A percentile compares a stretch with the other conserved stretches of the same genome.
Evolutionary conservation across 2,113 vertebrate genomes (phyloP).

Genomic region (Amphiprion percula): DNA sequence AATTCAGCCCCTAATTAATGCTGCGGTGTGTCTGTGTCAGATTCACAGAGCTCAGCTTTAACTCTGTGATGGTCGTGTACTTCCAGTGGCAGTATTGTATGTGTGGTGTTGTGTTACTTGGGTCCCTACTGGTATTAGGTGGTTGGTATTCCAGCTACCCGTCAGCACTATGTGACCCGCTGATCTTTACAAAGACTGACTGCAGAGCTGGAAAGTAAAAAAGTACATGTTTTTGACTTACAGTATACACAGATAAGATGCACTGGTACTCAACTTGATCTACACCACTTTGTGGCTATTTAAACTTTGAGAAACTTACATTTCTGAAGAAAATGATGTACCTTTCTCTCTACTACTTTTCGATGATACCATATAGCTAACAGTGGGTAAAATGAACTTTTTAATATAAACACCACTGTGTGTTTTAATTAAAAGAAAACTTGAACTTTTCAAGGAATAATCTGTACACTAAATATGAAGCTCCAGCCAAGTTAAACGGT

Average conservation of each 20-base stretch:
- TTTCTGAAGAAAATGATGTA: too few species aligned
- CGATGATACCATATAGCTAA: too few species aligned
- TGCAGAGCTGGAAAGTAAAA: slow-evolving; percentile 8
- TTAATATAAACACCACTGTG: too few species aligned
- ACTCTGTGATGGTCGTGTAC: background rate
- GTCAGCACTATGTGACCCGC: slow-evolving; percentile 36
- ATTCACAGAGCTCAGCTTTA: background rate
- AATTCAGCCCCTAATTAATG: slow-evolving; percentile 21
- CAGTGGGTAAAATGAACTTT: too few species aligned
- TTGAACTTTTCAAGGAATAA: too few species aligned
- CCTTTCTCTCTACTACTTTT: too few species aligned
- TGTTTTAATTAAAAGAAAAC: too few species aligned
- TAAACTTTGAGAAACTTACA: too few species aligned
- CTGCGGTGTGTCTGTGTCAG: slow-evolving; percentile 11
- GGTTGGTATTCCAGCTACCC: slow-evolving; percentile 46
- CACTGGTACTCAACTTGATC: background rate
- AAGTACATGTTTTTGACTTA: too few species aligned
- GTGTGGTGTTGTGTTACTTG: slow-evolving; percentile 52
- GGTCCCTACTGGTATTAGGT: slow-evolving; percentile 31
- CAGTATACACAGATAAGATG: too few species aligned
- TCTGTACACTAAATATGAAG: too few species aligned
- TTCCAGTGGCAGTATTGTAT: background rate
- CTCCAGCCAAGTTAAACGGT: too few species aligned
- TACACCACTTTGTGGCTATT: background rate
- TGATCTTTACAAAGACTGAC: slow-evolving; percentile 38